These are phyloP conservation scores for Aquatica leii DNA, from an alignment of 2,888 invertebrate species.

Conservation along the genomic window DNA sequence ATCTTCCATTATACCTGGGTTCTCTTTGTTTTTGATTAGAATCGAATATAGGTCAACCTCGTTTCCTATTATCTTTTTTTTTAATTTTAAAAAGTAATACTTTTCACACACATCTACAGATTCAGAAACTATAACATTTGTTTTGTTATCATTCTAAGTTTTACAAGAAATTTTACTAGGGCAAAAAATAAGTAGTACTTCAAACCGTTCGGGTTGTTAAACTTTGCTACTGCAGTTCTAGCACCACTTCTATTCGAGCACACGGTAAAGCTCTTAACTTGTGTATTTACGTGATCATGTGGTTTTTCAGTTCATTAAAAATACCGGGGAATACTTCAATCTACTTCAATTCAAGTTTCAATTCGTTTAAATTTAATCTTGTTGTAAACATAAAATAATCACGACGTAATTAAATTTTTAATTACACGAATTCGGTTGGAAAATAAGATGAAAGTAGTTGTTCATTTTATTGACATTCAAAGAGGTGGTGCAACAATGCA, in stretches of 20 bases:
- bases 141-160: no score
- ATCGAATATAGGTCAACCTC: conserved; percentile 15
- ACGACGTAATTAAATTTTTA: conserved; percentile 2
- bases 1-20: conserved; percentile 13
- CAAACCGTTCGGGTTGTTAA: conserved; percentile 33
- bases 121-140: neutral
- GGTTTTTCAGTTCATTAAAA: conserved; percentile 30
- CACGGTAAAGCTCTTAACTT: conserved; percentile 26
- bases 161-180: neutral
- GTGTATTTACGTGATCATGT: conserved; percentile 27
- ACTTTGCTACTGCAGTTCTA: conserved; percentile 25
- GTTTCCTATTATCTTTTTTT: no score
- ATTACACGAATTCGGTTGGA: neutral
- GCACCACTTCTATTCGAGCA: conserved; percentile 24
- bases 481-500: no score
- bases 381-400: neutral
- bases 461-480: neutral
- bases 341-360: no score
- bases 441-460: neutral
- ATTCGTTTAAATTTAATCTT: conserved; percentile 6
- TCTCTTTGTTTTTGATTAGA: conserved; percentile 5
- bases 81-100: no score
- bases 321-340: neutral
- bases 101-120: neutral
- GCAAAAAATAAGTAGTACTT: conserved; percentile 10